Percentiles rank a stretch among this genome's conserved stretches.
phyloP scores from a whole-genome alignment of 2,888 invertebrate genomes.

The Hypercompe scribonia region DNA sequence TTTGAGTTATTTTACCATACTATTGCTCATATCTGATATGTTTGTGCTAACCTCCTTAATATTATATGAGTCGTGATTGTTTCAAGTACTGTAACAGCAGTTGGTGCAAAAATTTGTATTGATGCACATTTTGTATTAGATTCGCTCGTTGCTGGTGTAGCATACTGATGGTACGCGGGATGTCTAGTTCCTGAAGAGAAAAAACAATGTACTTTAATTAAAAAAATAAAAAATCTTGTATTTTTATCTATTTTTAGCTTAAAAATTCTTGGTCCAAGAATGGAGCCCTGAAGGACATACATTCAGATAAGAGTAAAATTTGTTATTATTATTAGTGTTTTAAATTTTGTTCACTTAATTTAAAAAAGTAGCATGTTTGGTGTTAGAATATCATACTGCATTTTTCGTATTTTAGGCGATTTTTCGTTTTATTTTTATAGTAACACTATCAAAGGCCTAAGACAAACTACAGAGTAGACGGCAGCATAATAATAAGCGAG shows the following conservation, averaged over 20 bases:
- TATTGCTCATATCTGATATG: background rate
- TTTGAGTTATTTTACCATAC: background rate
- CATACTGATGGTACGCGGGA: constrained; percentile 92
- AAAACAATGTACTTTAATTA: background rate
- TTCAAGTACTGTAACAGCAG: constrained; percentile 94
- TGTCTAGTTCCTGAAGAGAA: constrained; percentile 91
- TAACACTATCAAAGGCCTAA: background rate
- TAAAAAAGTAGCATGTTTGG: background rate
- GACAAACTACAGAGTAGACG: background rate
- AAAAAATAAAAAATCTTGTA: background rate
- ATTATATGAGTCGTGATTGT: constrained; percentile 93
- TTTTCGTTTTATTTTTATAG: background rate
- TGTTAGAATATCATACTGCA: background rate
- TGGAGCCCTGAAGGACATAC: background rate
- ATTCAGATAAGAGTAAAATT: background rate
- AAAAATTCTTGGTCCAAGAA: background rate
- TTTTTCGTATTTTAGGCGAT: no score
- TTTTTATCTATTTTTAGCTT: no score
- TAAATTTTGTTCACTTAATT: no score
- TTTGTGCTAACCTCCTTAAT: background rate
- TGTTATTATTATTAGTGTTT: background rate
- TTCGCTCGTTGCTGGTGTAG: constrained; percentile 95
- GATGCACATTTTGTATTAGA: constrained; percentile 95
- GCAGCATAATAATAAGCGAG: no score
- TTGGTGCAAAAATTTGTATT: constrained; percentile 95